Percentiles rank a stretch among this genome's conserved stretches.
These are phyloP conservation scores for Pseudolycoriella hygida DNA, from an alignment of 2,888 invertebrate genomes.

Conservation along the genomic window DNA sequence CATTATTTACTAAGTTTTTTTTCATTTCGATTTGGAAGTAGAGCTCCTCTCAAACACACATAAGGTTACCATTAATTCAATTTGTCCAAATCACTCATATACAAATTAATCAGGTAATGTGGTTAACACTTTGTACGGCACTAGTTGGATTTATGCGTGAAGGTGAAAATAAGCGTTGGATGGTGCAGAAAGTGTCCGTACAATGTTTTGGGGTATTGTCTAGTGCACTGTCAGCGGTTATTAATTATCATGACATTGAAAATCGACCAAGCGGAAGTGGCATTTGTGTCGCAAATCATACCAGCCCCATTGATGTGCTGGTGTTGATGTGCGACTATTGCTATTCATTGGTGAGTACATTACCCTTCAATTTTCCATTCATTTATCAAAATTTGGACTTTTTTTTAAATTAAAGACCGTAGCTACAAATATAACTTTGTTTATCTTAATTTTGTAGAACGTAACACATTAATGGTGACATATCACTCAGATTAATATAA, in stretches of 20 bases:
- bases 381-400: no score
- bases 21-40: no score
- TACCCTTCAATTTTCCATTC: no score
- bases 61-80: no score
- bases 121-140: slow-evolving; percentile 73
- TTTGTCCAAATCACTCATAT: not conserved
- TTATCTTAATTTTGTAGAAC: no score
- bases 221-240: slow-evolving; percentile 76
- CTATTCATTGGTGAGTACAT: slow-evolving; percentile 82
- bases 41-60: no score
- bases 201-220: slow-evolving; percentile 88
- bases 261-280: slow-evolving; percentile 56
- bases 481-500: no score
- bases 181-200: slow-evolving; percentile 65
- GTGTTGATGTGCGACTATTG: slow-evolving; percentile 93
- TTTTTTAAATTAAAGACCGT: no score
- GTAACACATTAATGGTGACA: no score
- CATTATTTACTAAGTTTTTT: no score
- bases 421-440: no score
- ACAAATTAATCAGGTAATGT: slow-evolving; percentile 46
- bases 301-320: slow-evolving; percentile 94
- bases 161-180: slow-evolving; percentile 53
- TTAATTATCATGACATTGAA: slow-evolving; percentile 71
- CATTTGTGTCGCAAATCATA: slow-evolving; percentile 98
- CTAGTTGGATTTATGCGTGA: slow-evolving; percentile 71